phyloP scores from a whole-genome alignment of 2,797 vertebrate species.

The Vipera ursinii region DNA sequence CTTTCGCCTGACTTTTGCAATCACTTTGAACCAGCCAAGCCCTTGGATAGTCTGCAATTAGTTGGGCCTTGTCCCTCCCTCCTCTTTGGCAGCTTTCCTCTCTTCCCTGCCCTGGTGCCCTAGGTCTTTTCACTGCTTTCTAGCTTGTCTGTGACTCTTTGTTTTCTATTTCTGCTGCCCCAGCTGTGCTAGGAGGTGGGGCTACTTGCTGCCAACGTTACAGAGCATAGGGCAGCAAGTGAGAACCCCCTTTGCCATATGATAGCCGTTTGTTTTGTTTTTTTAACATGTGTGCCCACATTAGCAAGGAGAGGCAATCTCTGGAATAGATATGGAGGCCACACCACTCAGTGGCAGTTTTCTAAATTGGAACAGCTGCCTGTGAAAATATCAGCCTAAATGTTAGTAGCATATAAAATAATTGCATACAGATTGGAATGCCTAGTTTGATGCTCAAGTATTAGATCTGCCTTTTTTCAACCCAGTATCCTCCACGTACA shows the following conservation, averaged over 20 bases:
- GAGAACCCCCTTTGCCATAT: neutral
- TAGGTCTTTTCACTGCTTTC: slow-evolving; percentile 23
- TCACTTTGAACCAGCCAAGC: neutral
- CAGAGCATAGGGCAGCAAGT: slow-evolving; percentile 3
- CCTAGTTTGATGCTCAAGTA: neutral
- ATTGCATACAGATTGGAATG: neutral
- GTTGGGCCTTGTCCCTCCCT: neutral
- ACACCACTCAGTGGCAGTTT: neutral
- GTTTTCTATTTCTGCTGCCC: slow-evolving; percentile 14
- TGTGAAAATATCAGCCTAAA: neutral
- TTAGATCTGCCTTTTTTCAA: neutral
- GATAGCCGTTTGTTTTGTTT: neutral
- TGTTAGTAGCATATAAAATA: neutral
- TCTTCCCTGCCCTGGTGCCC: slow-evolving; percentile 20
- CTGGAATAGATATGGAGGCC: neutral
- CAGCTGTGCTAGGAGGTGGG: slow-evolving; percentile 23
- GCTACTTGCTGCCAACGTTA: slow-evolving; percentile 13
- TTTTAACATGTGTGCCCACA: neutral
- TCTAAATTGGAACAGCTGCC: neutral
- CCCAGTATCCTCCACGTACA: neutral
- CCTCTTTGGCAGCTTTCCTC: neutral
- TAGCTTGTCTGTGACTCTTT: slow-evolving; percentile 24
- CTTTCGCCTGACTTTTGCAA: neutral
- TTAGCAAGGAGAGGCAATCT: neutral
- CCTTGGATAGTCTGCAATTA: neutral